Base-by-base conservation (phyloP, 1,140 invertebrate species). In the Bombus waltoni region DNA sequence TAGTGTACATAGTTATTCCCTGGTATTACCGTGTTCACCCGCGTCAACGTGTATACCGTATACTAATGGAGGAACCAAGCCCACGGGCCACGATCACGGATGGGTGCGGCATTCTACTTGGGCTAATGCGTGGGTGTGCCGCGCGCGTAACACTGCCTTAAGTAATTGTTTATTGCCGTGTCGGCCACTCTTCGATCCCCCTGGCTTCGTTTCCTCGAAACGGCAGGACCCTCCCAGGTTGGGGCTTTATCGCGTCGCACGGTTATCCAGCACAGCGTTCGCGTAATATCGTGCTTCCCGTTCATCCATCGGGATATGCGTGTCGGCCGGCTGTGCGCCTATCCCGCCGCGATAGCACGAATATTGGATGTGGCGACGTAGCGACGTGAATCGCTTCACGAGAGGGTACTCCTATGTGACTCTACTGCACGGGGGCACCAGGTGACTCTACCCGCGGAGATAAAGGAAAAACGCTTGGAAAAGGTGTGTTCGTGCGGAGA, bases 131-230 rank as follows among this genome's bases (percentile, higher is more conserved):
- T 94, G 92, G 93, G 94, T 94, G 93, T 92, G 93, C 91, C 92
- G 86, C 87, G 90, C 93, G 92, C 93, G 91, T 94, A 93, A 94
- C 92, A 92, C 91, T 92, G 92, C 93, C 93, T 94, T 94, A 94
- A 94, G 93, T 94, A 94, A 94, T 94, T 94, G 94, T 94, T 94
- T 94, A 94, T 94, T 94, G 93, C 94, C 91, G 92, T 93, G 93
- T 93, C 92, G 89, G 89, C 79, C 89, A 85, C 85, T 76, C 91
- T 93, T 89, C 92, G 92, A 90, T 90, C 91, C 89, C 74, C 90
- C 86, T 85, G 75, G 68, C 66, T 70, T 85, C 87, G 79, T 87
- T 81, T 79, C 87, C 87, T 86, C 87, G 88, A 89, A 89, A 88
- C 86, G 90, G 89, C 70, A 38, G 42, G 86, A 72, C 88, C 85